A percentile compares a stretch with the other conserved stretches of the same genome.
Evolutionary conservation across 1,140 invertebrate genomes (phyloP).

Genomic region (Lepidurus couesii): DNA sequence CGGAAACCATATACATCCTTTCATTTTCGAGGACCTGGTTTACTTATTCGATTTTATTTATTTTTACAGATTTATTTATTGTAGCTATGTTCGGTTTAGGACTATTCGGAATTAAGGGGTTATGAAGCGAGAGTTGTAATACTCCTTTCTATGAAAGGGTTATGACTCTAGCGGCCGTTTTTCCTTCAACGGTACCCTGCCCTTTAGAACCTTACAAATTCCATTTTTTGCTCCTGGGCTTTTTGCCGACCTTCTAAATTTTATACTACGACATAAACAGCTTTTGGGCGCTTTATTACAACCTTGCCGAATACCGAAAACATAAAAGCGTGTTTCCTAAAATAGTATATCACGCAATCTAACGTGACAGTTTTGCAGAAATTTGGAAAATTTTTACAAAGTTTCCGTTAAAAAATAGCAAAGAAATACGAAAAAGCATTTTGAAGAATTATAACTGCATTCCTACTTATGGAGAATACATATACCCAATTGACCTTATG

Average conservation of each 20-base stretch:
- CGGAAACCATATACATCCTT: background rate
- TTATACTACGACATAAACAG: background rate
- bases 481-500: no score
- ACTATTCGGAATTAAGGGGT: background rate
- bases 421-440: no score
- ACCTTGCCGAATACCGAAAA: background rate
- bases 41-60: background rate
- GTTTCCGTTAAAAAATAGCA: no score
- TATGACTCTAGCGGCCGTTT: background rate
- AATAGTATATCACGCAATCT: no score
- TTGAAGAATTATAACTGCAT: no score
- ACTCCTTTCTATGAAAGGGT: background rate
- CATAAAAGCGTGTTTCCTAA: no score
- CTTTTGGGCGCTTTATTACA: background rate
- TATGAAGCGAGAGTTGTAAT: background rate
- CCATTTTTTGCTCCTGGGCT: background rate
- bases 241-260: background rate
- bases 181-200: constrained; percentile 12
- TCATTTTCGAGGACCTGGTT: background rate
- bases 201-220: background rate
- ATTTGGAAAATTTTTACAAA: no score
- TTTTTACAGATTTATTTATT: background rate
- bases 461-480: no score
- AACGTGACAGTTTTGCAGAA: no score
- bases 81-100: background rate